Evolutionary conservation across 2,797 vertebrate species (phyloP).

Genomic region (Enteromius treurensis): DNA sequence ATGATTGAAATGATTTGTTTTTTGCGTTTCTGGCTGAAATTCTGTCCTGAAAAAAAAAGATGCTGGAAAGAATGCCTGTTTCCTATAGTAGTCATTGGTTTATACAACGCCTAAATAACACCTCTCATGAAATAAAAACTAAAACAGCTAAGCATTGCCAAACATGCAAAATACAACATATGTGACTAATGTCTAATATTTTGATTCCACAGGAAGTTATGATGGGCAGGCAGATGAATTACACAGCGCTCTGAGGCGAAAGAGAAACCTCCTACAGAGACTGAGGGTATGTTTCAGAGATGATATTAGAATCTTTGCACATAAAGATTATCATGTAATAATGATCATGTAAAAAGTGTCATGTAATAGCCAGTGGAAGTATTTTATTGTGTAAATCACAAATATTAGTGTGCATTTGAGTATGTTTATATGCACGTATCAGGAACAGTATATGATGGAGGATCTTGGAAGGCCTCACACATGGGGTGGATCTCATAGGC

Average conservation of each 20-base stretch:
- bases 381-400: background rate
- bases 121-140: background rate
- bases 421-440: conserved; percentile 40
- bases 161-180: background rate
- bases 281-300: conserved; percentile 73
- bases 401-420: background rate
- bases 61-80: background rate
- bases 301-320: background rate
- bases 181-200: background rate
- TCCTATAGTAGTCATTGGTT: background rate
- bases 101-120: background rate
- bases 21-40: background rate
- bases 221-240: conserved; percentile 70
- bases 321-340: background rate
- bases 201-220: conserved; percentile 70
- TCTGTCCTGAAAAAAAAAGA: background rate
- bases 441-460: conserved; percentile 85
- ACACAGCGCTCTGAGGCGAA: conserved; percentile 76
- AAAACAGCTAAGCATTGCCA: background rate
- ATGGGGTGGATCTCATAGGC: conserved; percentile 65
- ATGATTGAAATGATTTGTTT: background rate
- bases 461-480: conserved; percentile 69
- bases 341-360: background rate
- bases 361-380: background rate
- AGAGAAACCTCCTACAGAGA: conserved; percentile 79